Evolutionary conservation across 2,797 vertebrate genomes (phyloP), one percentile per base, ranked within the genome.

Genomic region (Protonibea diacanthus): DNA sequence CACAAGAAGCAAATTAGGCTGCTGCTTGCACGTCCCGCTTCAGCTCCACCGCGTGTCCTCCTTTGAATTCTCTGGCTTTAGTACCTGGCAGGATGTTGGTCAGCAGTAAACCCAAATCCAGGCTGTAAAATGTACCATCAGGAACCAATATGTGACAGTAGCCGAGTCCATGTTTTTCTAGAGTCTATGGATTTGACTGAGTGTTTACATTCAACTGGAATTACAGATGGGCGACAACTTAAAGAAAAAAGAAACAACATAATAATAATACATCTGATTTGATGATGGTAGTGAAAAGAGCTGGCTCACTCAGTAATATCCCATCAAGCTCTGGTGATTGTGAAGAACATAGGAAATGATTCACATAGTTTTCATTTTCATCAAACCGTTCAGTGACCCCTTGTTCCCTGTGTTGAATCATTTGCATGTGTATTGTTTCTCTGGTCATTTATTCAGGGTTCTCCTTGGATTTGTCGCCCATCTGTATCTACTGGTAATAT

Each of bases 351-450:
- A 47, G 6, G 20, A 76, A 60, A 79, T 33, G 44, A 86, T 84
- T 86, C 81, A 71, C 44, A 78, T 70, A 15, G 69, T 87, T 87
- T 83, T 83, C 70, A 85, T 73, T 84, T 67, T 86, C 74, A 86
- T 89, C 80, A 85, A 88, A 72, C 45, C 47, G 58, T 51, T 61
- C 82, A 27, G 73, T 87, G 86, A 91, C 87, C 89, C 62, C 9
- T 64, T 2, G 14, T 73, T 78, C 56, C 84, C 85, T 56, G 20
- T 23, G 20, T 33, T 42, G 45, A 89, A 63, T 85, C 56, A 82
- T 82, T 66, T 89, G 79, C 83, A 88, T 90, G 78, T 72, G 76
- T 74, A 90, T 88, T 88, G 84, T 68, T 56, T 71, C 76, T 61
- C 51, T 6, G 20, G 67, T 82, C 68, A 85, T 80, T 85, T 82